Evolutionary conservation across 2,888 invertebrate species (phyloP).

Genomic region (Chouioia cunea): DNA sequence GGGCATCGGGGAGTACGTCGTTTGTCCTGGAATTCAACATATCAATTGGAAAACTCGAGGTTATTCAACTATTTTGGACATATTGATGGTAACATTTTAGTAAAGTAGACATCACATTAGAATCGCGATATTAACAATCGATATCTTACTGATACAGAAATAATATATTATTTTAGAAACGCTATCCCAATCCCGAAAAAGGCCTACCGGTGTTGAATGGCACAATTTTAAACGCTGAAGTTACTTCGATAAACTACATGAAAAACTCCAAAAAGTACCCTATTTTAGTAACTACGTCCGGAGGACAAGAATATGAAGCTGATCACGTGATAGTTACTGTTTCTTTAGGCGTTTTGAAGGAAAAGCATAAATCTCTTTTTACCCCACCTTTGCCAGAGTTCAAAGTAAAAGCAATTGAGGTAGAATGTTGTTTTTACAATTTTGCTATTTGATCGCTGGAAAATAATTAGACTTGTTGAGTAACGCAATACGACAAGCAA

Average conservation of each 20-base stretch:
- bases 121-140: too few relatives aligned
- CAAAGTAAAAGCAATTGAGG: slow-evolving; percentile 72
- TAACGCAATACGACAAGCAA: too few relatives aligned
- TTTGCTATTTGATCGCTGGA: too few relatives aligned
- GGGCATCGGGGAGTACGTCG: neutral
- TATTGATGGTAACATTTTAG: slow-evolving; percentile 55
- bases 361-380: slow-evolving; percentile 71
- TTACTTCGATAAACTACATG: slow-evolving; percentile 46
- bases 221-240: slow-evolving; percentile 55
- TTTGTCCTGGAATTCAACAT: slow-evolving; percentile 7
- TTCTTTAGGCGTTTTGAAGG: slow-evolving; percentile 79
- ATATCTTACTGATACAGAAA: neutral
- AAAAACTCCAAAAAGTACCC: slow-evolving; percentile 63
- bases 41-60: slow-evolving; percentile 30
- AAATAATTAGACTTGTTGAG: too few relatives aligned
- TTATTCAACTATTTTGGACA: slow-evolving; percentile 52
- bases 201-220: slow-evolving; percentile 59
- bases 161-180: slow-evolving; percentile 54
- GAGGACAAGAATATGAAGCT: slow-evolving; percentile 71
- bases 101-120: too few relatives aligned
- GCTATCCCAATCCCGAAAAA: slow-evolving; percentile 56
- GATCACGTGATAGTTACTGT: slow-evolving; percentile 78
- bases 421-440: slow-evolving; percentile 39
- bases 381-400: slow-evolving; percentile 71
- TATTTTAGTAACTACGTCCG: slow-evolving; percentile 66